Conservation (phyloP, 2,888 invertebrate species). For the Callyntrura sp. region DNA sequence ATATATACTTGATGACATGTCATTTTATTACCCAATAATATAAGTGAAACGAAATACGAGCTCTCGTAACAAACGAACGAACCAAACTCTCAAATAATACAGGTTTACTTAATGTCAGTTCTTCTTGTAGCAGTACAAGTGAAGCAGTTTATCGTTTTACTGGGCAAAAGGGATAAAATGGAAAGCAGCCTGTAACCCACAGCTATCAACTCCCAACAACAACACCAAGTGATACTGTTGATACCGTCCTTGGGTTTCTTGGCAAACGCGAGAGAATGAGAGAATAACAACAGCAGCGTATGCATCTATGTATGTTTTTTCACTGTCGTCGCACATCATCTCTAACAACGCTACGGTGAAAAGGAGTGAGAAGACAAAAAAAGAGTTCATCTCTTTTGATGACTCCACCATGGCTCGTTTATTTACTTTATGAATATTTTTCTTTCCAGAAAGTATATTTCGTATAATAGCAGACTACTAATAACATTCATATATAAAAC, state of each 20-base stretch:
- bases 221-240: neutral
- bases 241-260: conserved; percentile 40
- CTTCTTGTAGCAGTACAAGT: neutral
- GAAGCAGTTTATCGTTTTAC: conserved; percentile 6
- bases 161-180: conserved; percentile 16
- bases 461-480: neutral
- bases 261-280: neutral
- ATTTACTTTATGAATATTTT: conserved; percentile 71
- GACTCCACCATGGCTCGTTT: conserved; percentile 74
- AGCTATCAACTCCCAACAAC: neutral
- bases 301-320: neutral
- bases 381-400: conserved; percentile 73
- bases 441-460: neutral
- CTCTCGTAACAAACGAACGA: neutral
- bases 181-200: neutral
- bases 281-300: neutral
- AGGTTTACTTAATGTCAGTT: neutral
- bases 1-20: neutral
- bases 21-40: conserved; percentile 18
- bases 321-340: conserved; percentile 11
- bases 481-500: neutral
- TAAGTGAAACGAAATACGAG: conserved; percentile 3
- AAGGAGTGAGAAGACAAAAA: neutral
- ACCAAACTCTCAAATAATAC: no score
- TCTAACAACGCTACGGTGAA: neutral